phyloP scores from a whole-genome alignment of 2,888 invertebrate species.

The Panzeria rudis region DNA sequence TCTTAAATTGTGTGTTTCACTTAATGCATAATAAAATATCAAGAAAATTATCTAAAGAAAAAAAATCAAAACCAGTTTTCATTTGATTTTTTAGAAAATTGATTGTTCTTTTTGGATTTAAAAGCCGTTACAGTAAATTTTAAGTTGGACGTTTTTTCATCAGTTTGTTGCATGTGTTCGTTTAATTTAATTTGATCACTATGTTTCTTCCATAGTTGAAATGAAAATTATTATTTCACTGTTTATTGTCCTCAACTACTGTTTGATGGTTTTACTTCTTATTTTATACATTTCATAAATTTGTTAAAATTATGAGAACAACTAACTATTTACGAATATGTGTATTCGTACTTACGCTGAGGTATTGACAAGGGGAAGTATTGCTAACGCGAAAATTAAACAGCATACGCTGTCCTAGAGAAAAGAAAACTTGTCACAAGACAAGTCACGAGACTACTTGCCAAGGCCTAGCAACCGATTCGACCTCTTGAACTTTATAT shows the following conservation, averaged over 20 bases:
- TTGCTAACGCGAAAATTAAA: background rate
- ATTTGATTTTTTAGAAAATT: constrained; percentile 43
- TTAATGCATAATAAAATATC: constrained; percentile 58
- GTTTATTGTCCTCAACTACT: background rate
- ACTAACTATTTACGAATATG: too few relatives aligned
- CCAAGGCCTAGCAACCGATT: too few relatives aligned
- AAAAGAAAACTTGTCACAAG: too few relatives aligned
- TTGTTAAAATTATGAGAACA: too few relatives aligned
- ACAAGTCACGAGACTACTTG: too few relatives aligned
- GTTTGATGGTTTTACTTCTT: background rate
- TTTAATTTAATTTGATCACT: constrained; percentile 64
- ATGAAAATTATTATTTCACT: constrained; percentile 39
- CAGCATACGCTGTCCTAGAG: background rate
- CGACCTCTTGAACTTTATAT: too few relatives aligned
- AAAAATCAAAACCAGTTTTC: constrained; percentile 64
- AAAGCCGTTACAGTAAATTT: constrained; percentile 56
- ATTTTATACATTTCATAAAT: background rate
- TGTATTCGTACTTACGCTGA: background rate
- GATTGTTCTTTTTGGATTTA: constrained; percentile 41
- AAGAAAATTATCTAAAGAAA: constrained; percentile 17
- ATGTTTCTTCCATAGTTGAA: constrained; percentile 48
- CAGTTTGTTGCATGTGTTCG: constrained; percentile 63
- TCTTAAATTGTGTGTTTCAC: constrained; percentile 67
- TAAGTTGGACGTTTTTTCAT: constrained; percentile 29
- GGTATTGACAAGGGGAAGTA: background rate